These are phyloP conservation scores for Mohoua ochrocephala DNA, from an alignment of 2,113 vertebrate genomes.

Conservation along the genomic window DNA sequence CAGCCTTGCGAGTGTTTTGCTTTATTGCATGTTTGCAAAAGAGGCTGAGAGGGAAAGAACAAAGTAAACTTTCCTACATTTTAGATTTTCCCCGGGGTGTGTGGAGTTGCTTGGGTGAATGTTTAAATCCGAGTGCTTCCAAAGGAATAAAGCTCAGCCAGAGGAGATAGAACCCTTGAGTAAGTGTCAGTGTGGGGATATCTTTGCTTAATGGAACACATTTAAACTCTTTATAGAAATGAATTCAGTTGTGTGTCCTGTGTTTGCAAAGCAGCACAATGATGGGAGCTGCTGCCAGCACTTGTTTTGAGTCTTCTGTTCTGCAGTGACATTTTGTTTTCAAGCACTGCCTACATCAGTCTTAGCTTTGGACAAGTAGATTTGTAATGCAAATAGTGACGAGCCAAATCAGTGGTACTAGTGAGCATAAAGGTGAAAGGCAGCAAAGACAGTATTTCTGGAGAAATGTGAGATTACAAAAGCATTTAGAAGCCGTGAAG, in stretches of 20 bases:
- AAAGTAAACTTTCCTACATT: not conserved
- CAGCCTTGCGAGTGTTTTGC: not conserved
- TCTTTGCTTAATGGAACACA: not conserved
- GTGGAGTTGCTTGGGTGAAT: not conserved
- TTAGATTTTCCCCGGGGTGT: not conserved
- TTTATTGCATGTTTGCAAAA: not conserved
- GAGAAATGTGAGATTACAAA: not conserved
- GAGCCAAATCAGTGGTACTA: not conserved
- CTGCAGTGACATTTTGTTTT: not conserved
- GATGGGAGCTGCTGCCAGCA: not conserved
- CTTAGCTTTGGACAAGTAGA: not conserved
- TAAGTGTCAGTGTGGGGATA: not conserved
- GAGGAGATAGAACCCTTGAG: not conserved
- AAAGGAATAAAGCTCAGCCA: not conserved
- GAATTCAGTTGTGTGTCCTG: not conserved
- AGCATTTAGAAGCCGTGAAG: not conserved
- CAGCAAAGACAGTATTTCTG: not conserved
- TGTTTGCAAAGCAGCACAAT: not conserved
- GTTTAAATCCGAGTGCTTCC: not conserved
- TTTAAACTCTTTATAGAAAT: not conserved
- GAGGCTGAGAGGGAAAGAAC: not conserved
- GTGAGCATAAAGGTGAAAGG: not conserved
- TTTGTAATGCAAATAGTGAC: not conserved
- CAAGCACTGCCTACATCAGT: not conserved
- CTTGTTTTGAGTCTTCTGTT: not conserved